A percentile compares a stretch with the other conserved stretches of the same genome.
These are phyloP conservation scores for Eremophila alpestris DNA, from an alignment of 2,797 vertebrate genomes.

Conservation along the genomic window DNA sequence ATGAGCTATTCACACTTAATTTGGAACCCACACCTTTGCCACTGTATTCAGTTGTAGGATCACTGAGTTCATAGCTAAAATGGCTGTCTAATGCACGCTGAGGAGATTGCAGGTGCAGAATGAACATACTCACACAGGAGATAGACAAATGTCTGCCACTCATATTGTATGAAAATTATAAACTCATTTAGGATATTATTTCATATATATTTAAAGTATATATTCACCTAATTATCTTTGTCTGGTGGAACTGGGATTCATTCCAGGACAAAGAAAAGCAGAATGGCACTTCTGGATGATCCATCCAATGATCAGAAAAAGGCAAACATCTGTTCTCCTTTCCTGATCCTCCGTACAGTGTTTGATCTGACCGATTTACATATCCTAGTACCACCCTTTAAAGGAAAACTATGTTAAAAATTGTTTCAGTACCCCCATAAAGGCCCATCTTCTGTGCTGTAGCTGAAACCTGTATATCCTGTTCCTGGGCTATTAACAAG, in stretches of 20 bases:
- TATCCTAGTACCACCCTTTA: background rate
- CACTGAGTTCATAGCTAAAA: background rate
- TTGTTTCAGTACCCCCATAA: fast-evolving
- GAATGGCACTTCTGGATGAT: background rate
- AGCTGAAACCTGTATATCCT: background rate
- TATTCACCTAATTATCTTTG: background rate
- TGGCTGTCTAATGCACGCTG: background rate
- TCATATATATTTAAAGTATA: background rate
- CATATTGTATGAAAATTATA: background rate
- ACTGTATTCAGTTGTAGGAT: background rate
- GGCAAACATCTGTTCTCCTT: background rate
- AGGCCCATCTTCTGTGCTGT: background rate
- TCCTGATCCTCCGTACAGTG: background rate
- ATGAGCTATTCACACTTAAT: background rate
- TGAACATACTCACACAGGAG: background rate
- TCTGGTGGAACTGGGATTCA: background rate
- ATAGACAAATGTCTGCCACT: background rate
- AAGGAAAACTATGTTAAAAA: background rate
- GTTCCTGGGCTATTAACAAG: background rate
- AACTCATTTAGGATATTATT: background rate
- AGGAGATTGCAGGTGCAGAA: background rate
- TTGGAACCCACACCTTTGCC: background rate
- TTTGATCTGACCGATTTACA: background rate
- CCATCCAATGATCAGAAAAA: background rate
- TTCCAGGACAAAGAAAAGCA: background rate